phyloP scores from a whole-genome alignment of 1,140 invertebrate genomes.

The Zelostemma sp. region DNA sequence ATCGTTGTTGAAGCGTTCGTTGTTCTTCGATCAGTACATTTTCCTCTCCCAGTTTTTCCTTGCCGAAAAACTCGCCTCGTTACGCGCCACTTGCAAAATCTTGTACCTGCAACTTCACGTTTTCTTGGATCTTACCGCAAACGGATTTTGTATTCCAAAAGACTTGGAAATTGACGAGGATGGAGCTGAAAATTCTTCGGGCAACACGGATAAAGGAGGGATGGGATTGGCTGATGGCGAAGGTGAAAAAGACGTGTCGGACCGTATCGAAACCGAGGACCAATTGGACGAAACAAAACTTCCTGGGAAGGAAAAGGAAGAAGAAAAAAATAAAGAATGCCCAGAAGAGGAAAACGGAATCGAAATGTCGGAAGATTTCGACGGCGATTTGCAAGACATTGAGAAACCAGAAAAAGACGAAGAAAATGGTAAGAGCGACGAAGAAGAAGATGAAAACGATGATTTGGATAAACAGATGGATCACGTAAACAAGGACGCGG shows the following conservation, averaged over 20 bases:
- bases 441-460: slow-evolving; percentile 75
- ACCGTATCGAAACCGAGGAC: slow-evolving; percentile 93
- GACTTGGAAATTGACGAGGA: slow-evolving; percentile 79
- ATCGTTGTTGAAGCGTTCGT: slow-evolving; percentile 64
- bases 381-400: slow-evolving; percentile 85
- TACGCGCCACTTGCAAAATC: slow-evolving; percentile 86
- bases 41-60: slow-evolving; percentile 84
- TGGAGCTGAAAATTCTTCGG: slow-evolving; percentile 71
- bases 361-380: slow-evolving; percentile 95
- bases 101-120: slow-evolving; percentile 85
- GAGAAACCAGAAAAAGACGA: slow-evolving; percentile 79
- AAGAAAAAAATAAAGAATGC: slow-evolving; percentile 83
- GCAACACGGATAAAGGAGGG: slow-evolving; percentile 71
- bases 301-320: slow-evolving; percentile 79
- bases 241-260: slow-evolving; percentile 95
- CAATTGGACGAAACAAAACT: slow-evolving; percentile 91
- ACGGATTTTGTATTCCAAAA: slow-evolving; percentile 95
- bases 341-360: slow-evolving; percentile 94
- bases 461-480: slow-evolving; percentile 95
- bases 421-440: slow-evolving; percentile 73
- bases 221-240: slow-evolving; percentile 93
- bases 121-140: slow-evolving; percentile 86
- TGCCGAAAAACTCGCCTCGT: slow-evolving; percentile 79
- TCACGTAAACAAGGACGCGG: slow-evolving; percentile 86
- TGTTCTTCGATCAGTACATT: slow-evolving; percentile 84